Percentiles rank a stretch among this genome's conserved stretches.
These are phyloP conservation scores for Cacoxenus indagator DNA, from an alignment of 2,888 invertebrate genomes.

Conservation along the genomic window DNA sequence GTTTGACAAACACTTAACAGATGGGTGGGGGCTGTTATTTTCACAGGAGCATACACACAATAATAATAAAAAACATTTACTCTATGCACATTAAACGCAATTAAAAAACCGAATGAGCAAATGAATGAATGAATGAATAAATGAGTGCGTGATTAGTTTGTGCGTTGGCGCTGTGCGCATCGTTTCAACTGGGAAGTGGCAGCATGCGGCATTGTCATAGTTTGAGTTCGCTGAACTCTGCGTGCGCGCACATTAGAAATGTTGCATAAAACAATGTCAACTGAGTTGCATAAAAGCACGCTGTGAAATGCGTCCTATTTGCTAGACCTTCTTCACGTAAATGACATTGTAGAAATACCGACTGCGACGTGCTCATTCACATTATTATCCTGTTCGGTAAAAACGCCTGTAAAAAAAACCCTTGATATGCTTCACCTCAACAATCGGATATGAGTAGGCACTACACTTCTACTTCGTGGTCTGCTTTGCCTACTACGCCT, in stretches of 20 bases:
- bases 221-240: slow-evolving; percentile 27
- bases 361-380: neutral
- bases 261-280: neutral
- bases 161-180: neutral
- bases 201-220: slow-evolving; percentile 22
- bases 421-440: slow-evolving; percentile 6
- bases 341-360: too few species aligned
- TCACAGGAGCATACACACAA: too few species aligned
- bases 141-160: neutral
- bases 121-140: neutral
- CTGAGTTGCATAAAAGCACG: neutral
- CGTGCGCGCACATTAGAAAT: too few species aligned
- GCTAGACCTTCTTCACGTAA: neutral
- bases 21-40: too few species aligned
- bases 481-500: neutral
- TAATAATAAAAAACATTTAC: neutral
- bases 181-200: neutral
- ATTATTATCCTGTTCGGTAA: slow-evolving; percentile 3
- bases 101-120: neutral
- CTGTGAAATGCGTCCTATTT: neutral
- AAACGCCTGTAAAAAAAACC: too few species aligned
- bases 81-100: slow-evolving; percentile 7
- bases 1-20: neutral
- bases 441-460: neutral
- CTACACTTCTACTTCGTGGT: neutral